A percentile compares a stretch with the other conserved stretches of the same genome.
Conservation (phyloP, 2,113 vertebrate species). For the Cheirogaleus medius region DNA sequence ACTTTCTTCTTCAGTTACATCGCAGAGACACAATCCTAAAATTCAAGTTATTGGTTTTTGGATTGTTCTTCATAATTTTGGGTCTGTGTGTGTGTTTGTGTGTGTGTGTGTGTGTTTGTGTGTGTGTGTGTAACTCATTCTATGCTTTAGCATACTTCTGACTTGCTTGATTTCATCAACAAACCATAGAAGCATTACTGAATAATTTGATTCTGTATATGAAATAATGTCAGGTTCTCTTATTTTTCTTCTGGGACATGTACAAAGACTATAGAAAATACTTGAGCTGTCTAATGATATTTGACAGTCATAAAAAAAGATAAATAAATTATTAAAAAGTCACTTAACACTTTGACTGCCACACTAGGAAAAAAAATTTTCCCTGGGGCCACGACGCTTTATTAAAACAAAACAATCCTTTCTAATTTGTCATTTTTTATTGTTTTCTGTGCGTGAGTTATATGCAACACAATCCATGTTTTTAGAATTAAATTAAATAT, state of each 20-base stretch:
- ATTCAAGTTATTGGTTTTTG: neutral
- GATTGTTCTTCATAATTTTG: neutral
- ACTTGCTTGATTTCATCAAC: neutral
- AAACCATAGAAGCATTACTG: neutral
- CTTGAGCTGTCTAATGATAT: neutral
- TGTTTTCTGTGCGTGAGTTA: no score
- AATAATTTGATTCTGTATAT: no score
- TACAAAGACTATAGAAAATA: no score
- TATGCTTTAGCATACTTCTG: accelerated
- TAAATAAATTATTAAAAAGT: neutral
- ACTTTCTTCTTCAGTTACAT: neutral
- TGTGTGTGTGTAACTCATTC: neutral
- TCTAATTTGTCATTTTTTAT: no score
- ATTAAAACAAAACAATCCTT: no score
- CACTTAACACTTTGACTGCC: no score
- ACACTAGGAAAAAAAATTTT: no score
- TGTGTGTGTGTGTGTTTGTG: neutral
- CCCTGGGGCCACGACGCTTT: no score
- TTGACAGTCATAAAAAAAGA: no score
- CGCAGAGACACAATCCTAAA: neutral
- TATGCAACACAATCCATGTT: no score
- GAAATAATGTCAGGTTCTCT: neutral
- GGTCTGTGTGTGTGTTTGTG: neutral
- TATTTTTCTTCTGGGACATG: neutral
- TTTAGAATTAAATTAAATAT: no score